Base-by-base conservation (phyloP, 2,113 vertebrate genomes). In the Neolamprologus devosi region DNA sequence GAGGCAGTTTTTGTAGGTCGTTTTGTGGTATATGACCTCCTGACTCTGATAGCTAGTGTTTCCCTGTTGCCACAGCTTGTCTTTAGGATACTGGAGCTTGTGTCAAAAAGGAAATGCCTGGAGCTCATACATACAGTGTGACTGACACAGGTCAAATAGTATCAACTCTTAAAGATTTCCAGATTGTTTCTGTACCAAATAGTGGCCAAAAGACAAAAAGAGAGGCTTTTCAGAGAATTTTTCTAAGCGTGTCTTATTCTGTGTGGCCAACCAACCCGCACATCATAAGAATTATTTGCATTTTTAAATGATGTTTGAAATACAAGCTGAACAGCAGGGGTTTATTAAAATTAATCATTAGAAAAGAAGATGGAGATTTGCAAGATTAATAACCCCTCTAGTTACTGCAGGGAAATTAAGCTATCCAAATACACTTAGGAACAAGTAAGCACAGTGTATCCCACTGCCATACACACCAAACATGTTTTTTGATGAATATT, bases 11-110 rank as follows among this genome's bases (percentile, higher is more conserved):
- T 87, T 37, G 19, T 65, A 45, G 85, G 85, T 83, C 23, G 53
- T 88, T 89, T 86, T 80, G 84, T 87, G 86, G 42, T 87, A 87
- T 86, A 90, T 91, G 93, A 94, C 93, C 92, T 90, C 60, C 11
- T 88, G 91, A 93, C 92, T 93, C 89, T 83, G 89, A 93, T 92
- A 88, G 90, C 65, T 80, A 82, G 60, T 90, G 88, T 89, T 90
- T 89, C 88, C 88, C 81, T 75, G 84, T 84, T 87, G 90, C 90
- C 89, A 70, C 54, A 16, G 83, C 91, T 86, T 86, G 85, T 91
- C 90, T 88, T 80, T 40, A 78, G 57, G 82, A 85, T 55, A 42
- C 30, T n/a, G 26, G 37, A 55, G 80, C 58, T 70, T 28, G 68
- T 87, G 82, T 92, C 78, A 80, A 21, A 89, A 86, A 88, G 83